Percentiles rank a stretch among this genome's conserved stretches.
Evolutionary conservation across 2,113 vertebrate genomes (phyloP).

Genomic region (Chlorodrepanis virens): DNA sequence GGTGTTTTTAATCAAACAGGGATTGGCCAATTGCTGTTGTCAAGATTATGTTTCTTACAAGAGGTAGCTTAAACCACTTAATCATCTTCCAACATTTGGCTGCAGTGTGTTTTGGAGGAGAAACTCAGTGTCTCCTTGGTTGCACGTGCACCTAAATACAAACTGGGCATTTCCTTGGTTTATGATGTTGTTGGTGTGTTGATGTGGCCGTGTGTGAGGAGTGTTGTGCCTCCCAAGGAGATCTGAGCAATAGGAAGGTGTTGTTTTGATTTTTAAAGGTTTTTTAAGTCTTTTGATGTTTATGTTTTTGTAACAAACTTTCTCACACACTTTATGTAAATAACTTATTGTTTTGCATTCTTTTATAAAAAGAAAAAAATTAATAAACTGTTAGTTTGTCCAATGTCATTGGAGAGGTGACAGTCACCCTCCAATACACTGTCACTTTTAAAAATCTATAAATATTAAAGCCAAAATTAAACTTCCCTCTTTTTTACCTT

Average conservation of each 20-base stretch:
- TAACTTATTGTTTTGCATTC: too few relatives aligned
- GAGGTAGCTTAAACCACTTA: slow-evolving; percentile 23
- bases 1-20: neutral
- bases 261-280: too few relatives aligned
- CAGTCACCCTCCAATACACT: too few relatives aligned
- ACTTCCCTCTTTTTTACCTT: too few relatives aligned
- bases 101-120: slow-evolving; percentile 10
- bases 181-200: rapidly evolving
- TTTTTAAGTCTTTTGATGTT: too few relatives aligned
- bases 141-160: neutral
- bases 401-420: too few relatives aligned
- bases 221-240: rapidly evolving
- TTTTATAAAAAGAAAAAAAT: too few relatives aligned
- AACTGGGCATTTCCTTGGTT: neutral
- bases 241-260: neutral
- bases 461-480: too few relatives aligned
- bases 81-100: neutral
- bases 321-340: too few relatives aligned
- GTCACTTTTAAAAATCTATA: too few relatives aligned
- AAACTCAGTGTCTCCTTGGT: neutral
- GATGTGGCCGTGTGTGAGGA: rapidly evolving
- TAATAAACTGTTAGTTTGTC: too few relatives aligned
- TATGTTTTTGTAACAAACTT: too few relatives aligned
- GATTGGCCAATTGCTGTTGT: neutral
- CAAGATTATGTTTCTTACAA: neutral